Evolutionary conservation across 2,888 invertebrate genomes (phyloP).

Genomic region (Drosophila heteroneura): DNA sequence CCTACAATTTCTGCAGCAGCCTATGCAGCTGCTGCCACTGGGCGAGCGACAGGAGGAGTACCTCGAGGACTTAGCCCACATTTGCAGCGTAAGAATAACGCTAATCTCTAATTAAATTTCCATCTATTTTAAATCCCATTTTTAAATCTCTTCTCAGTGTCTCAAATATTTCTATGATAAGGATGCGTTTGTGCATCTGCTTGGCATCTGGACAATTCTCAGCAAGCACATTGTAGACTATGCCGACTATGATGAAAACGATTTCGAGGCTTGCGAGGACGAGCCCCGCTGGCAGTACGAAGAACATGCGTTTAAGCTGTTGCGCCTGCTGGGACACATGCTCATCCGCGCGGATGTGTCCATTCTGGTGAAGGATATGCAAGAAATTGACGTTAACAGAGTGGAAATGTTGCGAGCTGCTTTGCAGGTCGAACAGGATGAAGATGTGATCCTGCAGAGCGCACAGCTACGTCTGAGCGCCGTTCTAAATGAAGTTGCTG

Average conservation of each 20-base stretch:
- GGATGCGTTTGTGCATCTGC: conserved; percentile 76
- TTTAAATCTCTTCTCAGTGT: conserved; percentile 58
- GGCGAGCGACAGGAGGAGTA: conserved; percentile 82
- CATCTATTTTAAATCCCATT: neutral
- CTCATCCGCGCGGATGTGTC: conserved; percentile 30
- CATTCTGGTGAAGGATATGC: conserved; percentile 40
- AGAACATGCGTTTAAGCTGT: conserved; percentile 58
- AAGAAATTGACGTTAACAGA: conserved; percentile 44
- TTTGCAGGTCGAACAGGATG: conserved; percentile 47
- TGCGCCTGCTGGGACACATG: conserved; percentile 61
- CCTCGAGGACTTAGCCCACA: conserved; percentile 83
- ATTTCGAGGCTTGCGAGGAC: conserved; percentile 74
- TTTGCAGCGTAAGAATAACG: conserved; percentile 67
- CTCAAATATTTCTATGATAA: conserved; percentile 83
- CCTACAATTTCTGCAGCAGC: conserved; percentile 79
- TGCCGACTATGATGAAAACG: conserved; percentile 48
- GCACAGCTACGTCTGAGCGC: conserved; percentile 53
- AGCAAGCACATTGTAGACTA: conserved; percentile 54
- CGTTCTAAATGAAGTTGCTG: conserved; percentile 51
- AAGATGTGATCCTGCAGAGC: conserved; percentile 55
- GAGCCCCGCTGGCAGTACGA: conserved; percentile 69
- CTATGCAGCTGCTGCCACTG: conserved; percentile 79
- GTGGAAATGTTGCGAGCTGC: conserved; percentile 49
- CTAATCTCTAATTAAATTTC: neutral
- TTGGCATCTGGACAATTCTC: conserved; percentile 78